Conservation (phyloP, 2,888 invertebrate species). For the Andrena praecox region DNA sequence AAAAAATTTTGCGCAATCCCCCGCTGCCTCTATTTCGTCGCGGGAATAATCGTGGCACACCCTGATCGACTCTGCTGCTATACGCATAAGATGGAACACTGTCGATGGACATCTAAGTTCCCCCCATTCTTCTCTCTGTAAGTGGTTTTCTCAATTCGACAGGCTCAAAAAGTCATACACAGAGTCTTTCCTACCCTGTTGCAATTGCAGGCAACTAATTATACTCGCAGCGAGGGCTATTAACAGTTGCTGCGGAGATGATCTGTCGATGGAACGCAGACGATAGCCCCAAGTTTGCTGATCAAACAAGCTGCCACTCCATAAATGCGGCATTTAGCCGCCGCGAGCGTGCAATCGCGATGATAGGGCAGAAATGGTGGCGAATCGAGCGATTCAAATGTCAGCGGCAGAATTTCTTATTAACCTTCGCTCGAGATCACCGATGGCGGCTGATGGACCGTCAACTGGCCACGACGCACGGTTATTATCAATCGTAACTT, state of each 20-base stretch:
- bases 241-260: not conserved
- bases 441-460: constrained; percentile 8
- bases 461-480: not conserved
- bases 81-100: not conserved
- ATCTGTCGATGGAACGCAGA: not conserved
- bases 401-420: constrained; percentile 35
- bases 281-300: not conserved
- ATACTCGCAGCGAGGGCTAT: not conserved
- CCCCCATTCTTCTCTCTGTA: not conserved
- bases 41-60: constrained; percentile 35
- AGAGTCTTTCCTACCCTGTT: not conserved
- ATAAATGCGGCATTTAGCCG: not conserved
- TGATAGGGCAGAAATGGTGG: not conserved
- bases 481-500: not conserved
- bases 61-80: constrained; percentile 28
- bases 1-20: constrained; percentile 45
- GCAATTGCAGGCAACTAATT: not conserved
- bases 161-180: too few relatives aligned
- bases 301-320: not conserved
- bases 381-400: constrained; percentile 28
- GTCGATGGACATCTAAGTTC: constrained; percentile 7
- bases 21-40: constrained; percentile 12
- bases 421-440: constrained; percentile 36
- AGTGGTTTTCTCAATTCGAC: not conserved
- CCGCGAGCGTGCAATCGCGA: constrained; percentile 12